These are phyloP conservation scores for Todiramphus saurophagus DNA, from an alignment of 2,113 vertebrate genomes.

Conservation along the genomic window DNA sequence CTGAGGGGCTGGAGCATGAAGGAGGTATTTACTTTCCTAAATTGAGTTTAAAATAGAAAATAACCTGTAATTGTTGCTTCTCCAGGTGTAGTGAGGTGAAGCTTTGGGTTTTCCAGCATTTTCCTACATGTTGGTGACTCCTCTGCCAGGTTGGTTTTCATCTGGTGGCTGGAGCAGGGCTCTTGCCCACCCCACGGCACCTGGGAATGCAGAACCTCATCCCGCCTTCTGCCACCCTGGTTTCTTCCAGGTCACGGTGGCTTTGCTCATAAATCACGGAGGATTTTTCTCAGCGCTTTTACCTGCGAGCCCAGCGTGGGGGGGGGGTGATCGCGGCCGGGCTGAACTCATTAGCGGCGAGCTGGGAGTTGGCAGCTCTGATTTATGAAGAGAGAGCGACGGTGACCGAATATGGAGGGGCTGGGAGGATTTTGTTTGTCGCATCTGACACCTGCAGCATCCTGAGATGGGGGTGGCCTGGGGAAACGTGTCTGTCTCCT, in stretches of 20 bases:
- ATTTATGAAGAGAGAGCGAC: neutral
- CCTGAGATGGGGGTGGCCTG: neutral
- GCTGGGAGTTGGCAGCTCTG: slow-evolving; percentile 28
- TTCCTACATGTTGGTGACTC: fast-evolving
- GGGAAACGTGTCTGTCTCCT: fast-evolving
- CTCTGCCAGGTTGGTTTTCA: neutral
- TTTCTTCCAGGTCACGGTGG: neutral
- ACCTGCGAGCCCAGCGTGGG: fast-evolving
- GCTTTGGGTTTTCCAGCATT: neutral
- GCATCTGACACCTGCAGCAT: neutral
- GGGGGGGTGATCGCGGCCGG: neutral
- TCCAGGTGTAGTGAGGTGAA: neutral
- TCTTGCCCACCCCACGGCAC: neutral
- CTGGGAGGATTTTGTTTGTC: neutral
- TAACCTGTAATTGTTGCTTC: neutral
- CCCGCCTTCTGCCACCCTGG: neutral
- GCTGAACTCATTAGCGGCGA: neutral
- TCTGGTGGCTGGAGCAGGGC: neutral
- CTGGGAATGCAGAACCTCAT: neutral
- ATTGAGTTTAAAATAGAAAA: neutral
- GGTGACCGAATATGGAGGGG: neutral
- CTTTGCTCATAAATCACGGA: slow-evolving; percentile 29
- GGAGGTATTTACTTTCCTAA: neutral
- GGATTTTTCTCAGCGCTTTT: neutral
- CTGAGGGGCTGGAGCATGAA: neutral